Evolutionary conservation across 2,113 vertebrate species (phyloP).

Genomic region (Cranoglanis bouderius): DNA sequence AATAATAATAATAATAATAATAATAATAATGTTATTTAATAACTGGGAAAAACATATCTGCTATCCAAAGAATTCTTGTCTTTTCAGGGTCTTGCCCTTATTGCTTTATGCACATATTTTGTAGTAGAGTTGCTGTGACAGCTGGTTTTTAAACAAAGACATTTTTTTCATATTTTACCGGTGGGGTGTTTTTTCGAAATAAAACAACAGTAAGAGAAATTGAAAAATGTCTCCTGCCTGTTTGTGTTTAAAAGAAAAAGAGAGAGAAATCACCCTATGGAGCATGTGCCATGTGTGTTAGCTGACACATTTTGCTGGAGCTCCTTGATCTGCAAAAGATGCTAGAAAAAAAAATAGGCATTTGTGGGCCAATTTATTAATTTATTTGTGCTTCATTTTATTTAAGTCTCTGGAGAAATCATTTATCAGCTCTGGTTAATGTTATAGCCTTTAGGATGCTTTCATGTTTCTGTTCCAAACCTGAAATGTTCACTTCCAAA

Average conservation of each 20-base stretch:
- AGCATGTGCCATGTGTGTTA: not conserved
- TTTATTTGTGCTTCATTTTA: slow-evolving; percentile 2
- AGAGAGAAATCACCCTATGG: not conserved
- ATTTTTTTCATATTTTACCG: slow-evolving; percentile 90
- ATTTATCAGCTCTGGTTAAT: not conserved
- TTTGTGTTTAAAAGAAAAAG: not conserved
- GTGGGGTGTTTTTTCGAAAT: slow-evolving; percentile 81
- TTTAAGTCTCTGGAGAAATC: not conserved
- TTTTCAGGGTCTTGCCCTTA: slow-evolving; percentile 93
- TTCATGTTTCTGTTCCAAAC: not conserved
- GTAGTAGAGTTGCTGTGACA: slow-evolving; percentile 88
- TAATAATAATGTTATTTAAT: slow-evolving; percentile 76
- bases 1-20: slow-evolving; percentile 1
- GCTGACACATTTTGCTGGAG: not conserved
- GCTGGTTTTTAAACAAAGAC: slow-evolving; percentile 89
- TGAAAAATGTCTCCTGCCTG: slow-evolving; percentile 1
- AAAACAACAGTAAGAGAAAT: slow-evolving; percentile 70
- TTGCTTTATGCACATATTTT: slow-evolving; percentile 68
- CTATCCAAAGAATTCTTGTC: slow-evolving; percentile 99
- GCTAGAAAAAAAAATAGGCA: not conserved
- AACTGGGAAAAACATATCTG: slow-evolving; percentile 83
- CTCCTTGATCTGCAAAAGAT: not conserved
- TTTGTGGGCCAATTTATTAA: slow-evolving; percentile 1
- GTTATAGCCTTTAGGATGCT: not conserved
- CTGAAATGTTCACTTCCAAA: not conserved